Evolutionary conservation across 2,888 invertebrate species (phyloP).

Genomic region (Apantesis nais): DNA sequence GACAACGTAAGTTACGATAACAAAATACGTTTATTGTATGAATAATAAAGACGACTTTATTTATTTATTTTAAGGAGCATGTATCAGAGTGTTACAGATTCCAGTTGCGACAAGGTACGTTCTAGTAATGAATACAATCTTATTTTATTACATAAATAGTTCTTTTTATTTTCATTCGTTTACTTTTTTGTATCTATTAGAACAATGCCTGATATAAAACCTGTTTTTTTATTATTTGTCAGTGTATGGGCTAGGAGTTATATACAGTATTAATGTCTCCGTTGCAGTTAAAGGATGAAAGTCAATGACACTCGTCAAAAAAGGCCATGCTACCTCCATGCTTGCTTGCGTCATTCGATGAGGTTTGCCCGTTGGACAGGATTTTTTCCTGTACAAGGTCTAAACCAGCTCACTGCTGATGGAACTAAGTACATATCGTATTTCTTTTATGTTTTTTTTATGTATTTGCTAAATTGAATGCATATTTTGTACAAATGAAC

Average conservation of each 20-base stretch:
- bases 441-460: neutral
- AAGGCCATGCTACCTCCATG: neutral
- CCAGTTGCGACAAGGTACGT: neutral
- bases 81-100: neutral
- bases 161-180: neutral
- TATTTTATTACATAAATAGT: neutral
- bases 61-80: neutral
- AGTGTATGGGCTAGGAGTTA: neutral
- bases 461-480: neutral
- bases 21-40: neutral
- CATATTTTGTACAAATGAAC: neutral
- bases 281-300: conserved; percentile 1
- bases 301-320: neutral
- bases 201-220: neutral
- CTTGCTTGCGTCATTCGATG: conserved; percentile 9
- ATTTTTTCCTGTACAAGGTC: conserved; percentile 10
- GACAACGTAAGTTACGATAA: neutral
- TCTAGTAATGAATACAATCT: neutral
- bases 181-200: neutral
- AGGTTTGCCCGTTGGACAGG: conserved; percentile 10
- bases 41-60: neutral
- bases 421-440: neutral
- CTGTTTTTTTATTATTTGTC: too few relatives aligned
- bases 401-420: conserved; percentile 3
- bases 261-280: neutral